Base-by-base conservation (phyloP, 2,797 vertebrate genomes). In the Discoglossus pictus region DNA sequence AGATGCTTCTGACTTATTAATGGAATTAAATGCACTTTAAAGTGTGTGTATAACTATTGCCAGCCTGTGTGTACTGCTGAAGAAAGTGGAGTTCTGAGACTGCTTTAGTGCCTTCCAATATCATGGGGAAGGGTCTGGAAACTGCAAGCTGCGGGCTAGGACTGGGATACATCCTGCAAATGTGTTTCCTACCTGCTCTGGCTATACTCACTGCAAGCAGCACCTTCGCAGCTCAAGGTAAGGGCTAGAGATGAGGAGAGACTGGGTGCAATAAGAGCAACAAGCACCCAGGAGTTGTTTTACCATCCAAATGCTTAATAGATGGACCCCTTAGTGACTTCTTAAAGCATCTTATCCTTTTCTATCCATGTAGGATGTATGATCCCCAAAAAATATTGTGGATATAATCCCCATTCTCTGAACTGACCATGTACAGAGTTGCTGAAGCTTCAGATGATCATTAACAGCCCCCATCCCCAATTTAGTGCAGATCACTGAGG, bases 211-310 rank as follows among this genome's bases (percentile, higher is more conserved):
- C 91, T 24, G 88, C 92, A 78, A 69, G 89, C 86, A 83, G 90
- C 74, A 77, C 85, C 61, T 87, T 85, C 13, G 82, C 80, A 2
- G 90, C 93, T 73, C 93, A 93, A 94, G 94, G 94, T 95, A 93
- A 92, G 87, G 56, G 31, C 35, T 61, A 4, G 8, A 31, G 8
- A 4, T 4, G 27, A 31, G 27, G 4, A 31, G 27, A 31, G 27
- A 8, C 4, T 4, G 27, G 27, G 27, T 4, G 27, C 27, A 31
- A 31, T 4, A 31, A 31, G 8, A 4, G 27, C 27, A 31, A 31
- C 8, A 31, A 8, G 27, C 27, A 31, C 27, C 27, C 8, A 31
- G 27, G 27, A 31, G 27, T 31, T 31, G 27, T 4, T 31, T 4
- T 31, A 31, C 27, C 27, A 31, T 31, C 27, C 4, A n/a, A n/a